Evolutionary conservation across 1,140 invertebrate genomes (phyloP).

Genomic region (Adelges cooleyi): DNA sequence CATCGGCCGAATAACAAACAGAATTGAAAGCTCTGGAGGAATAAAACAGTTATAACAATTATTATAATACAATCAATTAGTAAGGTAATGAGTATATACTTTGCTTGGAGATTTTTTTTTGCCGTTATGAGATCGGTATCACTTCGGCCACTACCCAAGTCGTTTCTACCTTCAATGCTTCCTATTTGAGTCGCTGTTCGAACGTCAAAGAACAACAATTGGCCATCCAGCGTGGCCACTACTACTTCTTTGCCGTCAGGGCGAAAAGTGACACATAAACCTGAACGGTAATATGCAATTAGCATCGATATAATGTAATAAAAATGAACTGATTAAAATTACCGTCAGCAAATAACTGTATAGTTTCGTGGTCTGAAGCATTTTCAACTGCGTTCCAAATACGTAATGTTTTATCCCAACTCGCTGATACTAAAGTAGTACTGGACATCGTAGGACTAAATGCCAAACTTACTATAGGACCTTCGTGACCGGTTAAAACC

Average conservation of each 20-base stretch:
- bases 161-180: constrained; percentile 75
- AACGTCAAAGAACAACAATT: constrained; percentile 74
- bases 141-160: constrained; percentile 69
- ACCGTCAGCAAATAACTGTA: constrained; percentile 70
- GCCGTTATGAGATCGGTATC: constrained; percentile 79
- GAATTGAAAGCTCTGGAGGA: constrained; percentile 76
- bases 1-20: constrained; percentile 86
- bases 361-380: constrained; percentile 67
- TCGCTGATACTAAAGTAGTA: constrained; percentile 68
- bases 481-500: constrained; percentile 83
- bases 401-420: constrained; percentile 87
- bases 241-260: constrained; percentile 85
- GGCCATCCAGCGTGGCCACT: constrained; percentile 78
- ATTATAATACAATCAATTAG: too few species aligned
- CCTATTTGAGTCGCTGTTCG: constrained; percentile 56
- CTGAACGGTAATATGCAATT: constrained; percentile 37
- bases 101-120: constrained; percentile 67
- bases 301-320: neutral
- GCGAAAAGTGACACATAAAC: constrained; percentile 64
- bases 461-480: constrained; percentile 68
- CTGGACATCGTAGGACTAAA: constrained; percentile 65
- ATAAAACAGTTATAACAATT: constrained; percentile 29
- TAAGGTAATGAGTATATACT: constrained; percentile 50
- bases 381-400: constrained; percentile 84
- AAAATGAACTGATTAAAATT: neutral